phyloP scores from a whole-genome alignment of 1,140 invertebrate genomes.

The Drosophila malerkotliana region DNA sequence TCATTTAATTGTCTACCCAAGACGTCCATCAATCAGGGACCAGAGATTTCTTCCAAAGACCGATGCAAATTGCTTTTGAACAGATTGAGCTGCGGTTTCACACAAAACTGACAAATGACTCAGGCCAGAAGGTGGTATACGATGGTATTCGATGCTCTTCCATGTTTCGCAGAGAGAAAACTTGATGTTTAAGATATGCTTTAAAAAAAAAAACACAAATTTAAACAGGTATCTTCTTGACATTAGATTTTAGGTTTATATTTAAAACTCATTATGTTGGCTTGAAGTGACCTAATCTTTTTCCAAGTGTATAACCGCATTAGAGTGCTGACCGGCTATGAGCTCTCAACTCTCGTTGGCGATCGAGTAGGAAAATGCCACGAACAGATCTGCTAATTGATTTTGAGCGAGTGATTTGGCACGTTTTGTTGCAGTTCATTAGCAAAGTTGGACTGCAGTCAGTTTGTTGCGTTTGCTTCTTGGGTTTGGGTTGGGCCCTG shows the following conservation, averaged over 20 bases:
- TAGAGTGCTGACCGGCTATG: constrained; percentile 14
- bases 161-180: constrained; percentile 5
- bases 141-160: not conserved
- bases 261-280: not conserved
- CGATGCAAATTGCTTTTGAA: constrained; percentile 61
- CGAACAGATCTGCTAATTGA: constrained; percentile 66
- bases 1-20: constrained; percentile 43
- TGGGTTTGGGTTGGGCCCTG: constrained; percentile 61
- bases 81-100: constrained; percentile 56
- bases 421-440: constrained; percentile 75
- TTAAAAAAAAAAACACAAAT: not conserved
- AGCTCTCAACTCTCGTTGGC: constrained; percentile 3
- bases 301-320: constrained; percentile 14
- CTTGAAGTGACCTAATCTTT: not conserved
- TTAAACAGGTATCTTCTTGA: too few species aligned
- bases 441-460: constrained; percentile 42
- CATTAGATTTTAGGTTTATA: too few species aligned
- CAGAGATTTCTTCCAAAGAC: constrained; percentile 2
- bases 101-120: constrained; percentile 79
- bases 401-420: constrained; percentile 73
- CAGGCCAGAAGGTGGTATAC: constrained; percentile 29
- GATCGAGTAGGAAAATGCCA: constrained; percentile 32
- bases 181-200: not conserved
- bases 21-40: constrained; percentile 43
- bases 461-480: constrained; percentile 19